These are phyloP conservation scores for Papilio machaon DNA, from an alignment of 1,140 invertebrate genomes.

Conservation along the genomic window DNA sequence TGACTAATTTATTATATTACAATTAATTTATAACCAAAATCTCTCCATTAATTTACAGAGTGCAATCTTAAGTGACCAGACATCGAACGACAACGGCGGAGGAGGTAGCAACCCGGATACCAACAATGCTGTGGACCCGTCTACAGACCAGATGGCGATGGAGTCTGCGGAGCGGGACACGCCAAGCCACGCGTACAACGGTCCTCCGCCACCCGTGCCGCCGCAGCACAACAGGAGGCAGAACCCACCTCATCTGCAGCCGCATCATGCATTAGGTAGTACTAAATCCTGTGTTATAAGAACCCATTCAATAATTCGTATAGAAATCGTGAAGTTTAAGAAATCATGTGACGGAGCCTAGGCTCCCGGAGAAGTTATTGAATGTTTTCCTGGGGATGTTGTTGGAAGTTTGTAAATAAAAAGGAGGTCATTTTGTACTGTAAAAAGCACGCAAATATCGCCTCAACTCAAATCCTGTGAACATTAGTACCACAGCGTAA, in stretches of 20 bases:
- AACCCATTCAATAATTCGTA: background rate
- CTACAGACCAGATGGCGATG: slow-evolving; percentile 85
- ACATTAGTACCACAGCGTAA: background rate
- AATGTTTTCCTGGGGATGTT: too few species aligned
- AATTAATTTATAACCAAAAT: slow-evolving; percentile 4
- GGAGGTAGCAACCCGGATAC: slow-evolving; percentile 60
- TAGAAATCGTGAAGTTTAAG: too few species aligned
- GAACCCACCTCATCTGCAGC: slow-evolving; percentile 82
- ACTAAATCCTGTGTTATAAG: background rate
- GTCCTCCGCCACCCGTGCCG: slow-evolving; percentile 76
- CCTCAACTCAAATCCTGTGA: background rate
- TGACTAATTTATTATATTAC: background rate
- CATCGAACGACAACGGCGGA: slow-evolving; percentile 69
- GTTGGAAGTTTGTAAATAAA: too few species aligned
- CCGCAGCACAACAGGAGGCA: slow-evolving; percentile 74
- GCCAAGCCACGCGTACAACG: slow-evolving; percentile 81
- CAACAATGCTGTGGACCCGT: slow-evolving; percentile 68
- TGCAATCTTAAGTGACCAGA: slow-evolving; percentile 68
- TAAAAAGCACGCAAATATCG: too few species aligned
- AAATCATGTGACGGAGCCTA: background rate
- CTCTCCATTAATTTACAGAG: slow-evolving; percentile 60
- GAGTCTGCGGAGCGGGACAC: slow-evolving; percentile 85
- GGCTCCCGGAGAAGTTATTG: background rate
- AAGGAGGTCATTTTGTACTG: too few species aligned
- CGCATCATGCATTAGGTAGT: slow-evolving; percentile 78